phyloP scores from a whole-genome alignment of 37 sponge, comb jelly and placozoan species.

The Chondrilla cf. caribensis region DNA sequence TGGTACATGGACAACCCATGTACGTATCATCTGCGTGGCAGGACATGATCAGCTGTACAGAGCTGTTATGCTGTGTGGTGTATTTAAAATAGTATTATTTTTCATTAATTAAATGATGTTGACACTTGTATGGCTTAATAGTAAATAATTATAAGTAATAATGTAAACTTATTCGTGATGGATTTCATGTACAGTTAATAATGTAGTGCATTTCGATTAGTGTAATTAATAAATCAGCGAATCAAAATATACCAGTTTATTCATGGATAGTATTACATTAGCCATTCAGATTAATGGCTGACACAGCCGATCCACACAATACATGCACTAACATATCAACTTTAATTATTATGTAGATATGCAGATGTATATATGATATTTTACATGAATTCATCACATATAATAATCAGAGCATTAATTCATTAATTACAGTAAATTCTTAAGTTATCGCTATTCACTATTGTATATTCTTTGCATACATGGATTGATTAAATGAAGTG shows the following conservation, averaged over 20 bases:
- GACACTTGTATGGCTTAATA: too few species aligned
- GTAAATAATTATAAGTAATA: too few species aligned
- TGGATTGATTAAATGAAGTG: not conserved
- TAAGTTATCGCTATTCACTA: too few species aligned
- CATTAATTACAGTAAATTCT: too few species aligned
- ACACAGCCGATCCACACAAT: too few species aligned
- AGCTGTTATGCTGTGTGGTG: not conserved
- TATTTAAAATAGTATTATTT: too few species aligned
- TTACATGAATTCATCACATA: not conserved
- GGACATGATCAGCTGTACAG: not conserved
- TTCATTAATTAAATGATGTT: too few species aligned
- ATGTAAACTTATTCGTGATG: not conserved
- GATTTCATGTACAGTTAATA: not conserved
- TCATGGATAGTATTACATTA: too few species aligned
- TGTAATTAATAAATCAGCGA: not conserved
- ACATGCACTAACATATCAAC: too few species aligned
- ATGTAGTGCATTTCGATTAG: not conserved
- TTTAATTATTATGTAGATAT: not conserved
- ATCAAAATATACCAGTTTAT: too few species aligned
- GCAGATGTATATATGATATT: not conserved
- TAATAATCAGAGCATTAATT: too few species aligned
- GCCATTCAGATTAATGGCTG: too few species aligned
- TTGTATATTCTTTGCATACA: not conserved
- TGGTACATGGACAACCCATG: conserved; percentile 24
- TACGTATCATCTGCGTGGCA: not conserved